Evolutionary conservation across 1,140 invertebrate species (phyloP), one percentile per base, ranked within the genome.

Genomic region (Bilobella aurantiaca): DNA sequence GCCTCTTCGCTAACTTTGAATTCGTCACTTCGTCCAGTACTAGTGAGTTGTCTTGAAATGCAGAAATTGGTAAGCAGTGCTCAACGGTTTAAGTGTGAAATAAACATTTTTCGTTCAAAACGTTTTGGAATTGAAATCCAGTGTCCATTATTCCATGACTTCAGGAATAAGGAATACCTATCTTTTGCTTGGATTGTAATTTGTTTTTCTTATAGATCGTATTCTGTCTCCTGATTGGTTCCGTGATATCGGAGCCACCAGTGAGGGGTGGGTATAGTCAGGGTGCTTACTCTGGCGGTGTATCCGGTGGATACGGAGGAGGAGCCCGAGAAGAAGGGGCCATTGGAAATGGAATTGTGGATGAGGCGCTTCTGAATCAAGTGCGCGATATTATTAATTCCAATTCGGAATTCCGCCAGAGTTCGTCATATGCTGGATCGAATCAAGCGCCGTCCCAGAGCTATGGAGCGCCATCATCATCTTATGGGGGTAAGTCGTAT

Each of bases 351-450:
- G 57, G 57, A 8, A 31, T 58, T 58, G 29, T 58, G 25, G 57
- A 58, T 58, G 57, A 58, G 21, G 57, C 23, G 3, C 57, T 58
- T 58, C 21, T 58, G 8, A 31, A 27, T 29, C 57, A 58, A 29
- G 29, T 58, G 25, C 57, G 57, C 30, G 57, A 58, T 14, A 58
- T 58, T 58, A 58, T 58, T 29, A 58, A 31, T 58, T 28, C 21
- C 21, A 25, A 5, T 25, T 23, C 49, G 23, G 5, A 12, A 12
- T 5, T 8, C 5, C 5, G 5, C 14, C 25, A 8, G 8, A 23
- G 49, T 23, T 12, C 8, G 5, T 25, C 49, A 16, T 8, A 14
- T 16, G 14, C 14, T 12, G 23, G 8, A 16, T 5, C 49, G 49
- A 21, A 3, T 3, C 57, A 23, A 8, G 34, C 34, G 34, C 34